Evolutionary conservation across 2,113 vertebrate genomes (phyloP), one percentile per base, ranked within the genome.

Genomic region (Dasyornis broadbenti): DNA sequence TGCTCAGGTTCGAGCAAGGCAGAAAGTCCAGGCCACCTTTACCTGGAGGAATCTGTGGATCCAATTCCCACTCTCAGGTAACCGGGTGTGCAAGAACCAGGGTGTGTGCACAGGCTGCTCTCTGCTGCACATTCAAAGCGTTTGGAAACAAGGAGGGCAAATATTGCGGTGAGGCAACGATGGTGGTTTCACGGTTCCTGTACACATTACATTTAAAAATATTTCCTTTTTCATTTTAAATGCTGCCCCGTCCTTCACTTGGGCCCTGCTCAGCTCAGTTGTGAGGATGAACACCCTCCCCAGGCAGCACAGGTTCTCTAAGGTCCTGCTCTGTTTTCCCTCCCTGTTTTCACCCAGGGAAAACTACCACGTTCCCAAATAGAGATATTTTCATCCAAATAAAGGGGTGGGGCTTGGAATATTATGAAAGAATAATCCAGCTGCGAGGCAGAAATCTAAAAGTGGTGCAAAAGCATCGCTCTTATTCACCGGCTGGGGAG

Each of bases 171-270:
- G 64, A 64, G 37, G 54, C 20, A 57, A n/a, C 18, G 21, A 1
- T 0, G 9, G 0, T 15, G 44, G 18, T 30, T 23, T 52, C 42
- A 26, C n/a, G 4, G 9, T 28, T 45, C 45, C 33, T 14, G 20
- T 13, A 1, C 16, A 1, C 1, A 3, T 63, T 13, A 10, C 1
- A 35, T 4, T 1, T 21, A 44, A 52, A 30, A 35, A n/a, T 1
- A 7, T 8, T 59, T 37, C 7, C 8, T 70, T 82, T 85, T 60
- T 42, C 11, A 5, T 31, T 47, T 37, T 15, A 19, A 56, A 17
- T 1, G 3, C 40, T 75, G 60, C 31, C 39, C 5, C 0, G 11
- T 13, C 50, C 7, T 27, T 35, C 21, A 28, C 53, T 54, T 6
- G 18, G 35, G 30, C 18, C 21, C 13, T 39, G 22, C 47, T 15